Percentiles rank a stretch among this genome's conserved stretches.
These are phyloP conservation scores for Etheostoma nigrum DNA, from an alignment of 2,797 vertebrate genomes.

Conservation along the genomic window DNA sequence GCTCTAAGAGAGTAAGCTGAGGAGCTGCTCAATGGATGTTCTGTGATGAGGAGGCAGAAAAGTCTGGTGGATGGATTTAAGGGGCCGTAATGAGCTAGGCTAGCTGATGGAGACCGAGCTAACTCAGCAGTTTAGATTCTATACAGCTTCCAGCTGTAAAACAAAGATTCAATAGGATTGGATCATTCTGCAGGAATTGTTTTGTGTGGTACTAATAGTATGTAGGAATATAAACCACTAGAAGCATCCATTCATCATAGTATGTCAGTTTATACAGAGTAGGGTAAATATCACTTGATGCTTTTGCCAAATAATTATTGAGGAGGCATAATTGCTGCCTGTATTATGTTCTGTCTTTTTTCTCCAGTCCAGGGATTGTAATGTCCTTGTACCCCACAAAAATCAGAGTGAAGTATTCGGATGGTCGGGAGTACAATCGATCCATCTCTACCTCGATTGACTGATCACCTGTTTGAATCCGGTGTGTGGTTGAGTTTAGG, in stretches of 20 bases:
- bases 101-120: constrained; percentile 38
- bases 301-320: neutral
- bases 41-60: constrained; percentile 53
- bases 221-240: neutral
- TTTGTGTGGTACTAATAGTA: neutral
- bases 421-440: too few relatives aligned
- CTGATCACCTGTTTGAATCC: too few relatives aligned
- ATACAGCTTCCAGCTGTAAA: constrained; percentile 1
- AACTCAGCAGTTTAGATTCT: constrained; percentile 44
- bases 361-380: too few relatives aligned
- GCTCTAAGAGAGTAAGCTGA: neutral
- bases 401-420: neutral
- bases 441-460: too few relatives aligned
- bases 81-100: constrained; percentile 35
- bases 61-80: constrained; percentile 43
- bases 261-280: neutral
- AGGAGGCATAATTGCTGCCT: too few relatives aligned
- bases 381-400: too few relatives aligned
- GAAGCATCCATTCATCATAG: neutral
- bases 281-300: neutral
- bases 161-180: neutral
- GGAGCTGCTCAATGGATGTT: constrained; percentile 10
- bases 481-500: too few relatives aligned
- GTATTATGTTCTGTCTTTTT: too few relatives aligned
- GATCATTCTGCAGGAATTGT: neutral